These are phyloP conservation scores for Laspeyria flexula DNA, from an alignment of 2,888 invertebrate species.

Conservation along the genomic window DNA sequence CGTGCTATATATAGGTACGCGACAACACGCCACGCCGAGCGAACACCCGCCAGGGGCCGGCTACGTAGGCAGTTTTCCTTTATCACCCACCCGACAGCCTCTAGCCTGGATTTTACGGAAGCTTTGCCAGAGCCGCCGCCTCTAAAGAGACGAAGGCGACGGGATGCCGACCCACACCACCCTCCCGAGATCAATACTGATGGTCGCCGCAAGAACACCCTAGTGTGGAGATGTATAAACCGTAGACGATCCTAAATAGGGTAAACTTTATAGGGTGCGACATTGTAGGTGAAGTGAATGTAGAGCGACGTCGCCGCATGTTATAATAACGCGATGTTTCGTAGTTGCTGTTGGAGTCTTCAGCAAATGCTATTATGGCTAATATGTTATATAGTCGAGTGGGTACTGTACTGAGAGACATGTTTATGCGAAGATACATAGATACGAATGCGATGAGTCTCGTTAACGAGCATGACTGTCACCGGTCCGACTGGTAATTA, in stretches of 20 bases:
- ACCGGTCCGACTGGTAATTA: constrained; percentile 75
- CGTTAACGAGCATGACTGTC: constrained; percentile 65
- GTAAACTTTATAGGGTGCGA: constrained; percentile 49
- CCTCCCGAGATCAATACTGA: constrained; percentile 83
- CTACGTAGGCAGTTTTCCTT: constrained; percentile 83
- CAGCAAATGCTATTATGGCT: constrained; percentile 12
- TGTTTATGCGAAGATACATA: constrained; percentile 31
- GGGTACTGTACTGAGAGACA: constrained; percentile 27
- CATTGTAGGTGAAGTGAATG: constrained; percentile 33
- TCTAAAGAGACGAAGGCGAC: constrained; percentile 74
- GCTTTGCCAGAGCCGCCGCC: constrained; percentile 72
- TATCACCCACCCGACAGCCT: constrained; percentile 83
- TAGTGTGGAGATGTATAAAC: constrained; percentile 61
- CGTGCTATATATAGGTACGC: constrained; percentile 82
- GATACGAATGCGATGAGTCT: constrained; percentile 50
- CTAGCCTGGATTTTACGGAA: constrained; percentile 79
- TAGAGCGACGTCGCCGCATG: constrained; percentile 9
- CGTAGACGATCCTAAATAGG: constrained; percentile 52
- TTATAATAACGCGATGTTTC: constrained; percentile 19
- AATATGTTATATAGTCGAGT: no score
- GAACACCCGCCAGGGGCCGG: constrained; percentile 80
- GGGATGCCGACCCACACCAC: constrained; percentile 82
- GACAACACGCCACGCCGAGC: constrained; percentile 75
- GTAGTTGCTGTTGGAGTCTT: constrained; percentile 17
- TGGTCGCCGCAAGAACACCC: constrained; percentile 80